Evolutionary conservation across 2,113 vertebrate species (phyloP).

Genomic region (Turdus rufiventris): DNA sequence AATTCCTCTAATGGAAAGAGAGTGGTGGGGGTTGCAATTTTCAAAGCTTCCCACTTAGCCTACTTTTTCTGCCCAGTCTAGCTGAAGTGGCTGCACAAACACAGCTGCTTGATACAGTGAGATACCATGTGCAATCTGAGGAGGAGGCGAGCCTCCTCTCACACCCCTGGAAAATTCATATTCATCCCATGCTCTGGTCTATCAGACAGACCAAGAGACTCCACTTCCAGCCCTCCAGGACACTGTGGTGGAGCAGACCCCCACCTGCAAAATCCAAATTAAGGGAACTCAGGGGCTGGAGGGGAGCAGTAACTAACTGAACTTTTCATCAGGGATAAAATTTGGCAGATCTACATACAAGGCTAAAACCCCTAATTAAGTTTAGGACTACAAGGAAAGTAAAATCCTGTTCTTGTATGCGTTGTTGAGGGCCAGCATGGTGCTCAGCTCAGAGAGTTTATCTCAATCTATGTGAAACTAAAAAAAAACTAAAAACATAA

Average conservation of each 20-base stretch:
- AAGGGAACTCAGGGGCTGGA: background rate
- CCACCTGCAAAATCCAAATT: fast-evolving
- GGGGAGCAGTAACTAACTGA: background rate
- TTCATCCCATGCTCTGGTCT: no score
- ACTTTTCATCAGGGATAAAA: background rate
- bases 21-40: background rate
- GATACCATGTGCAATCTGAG: fast-evolving
- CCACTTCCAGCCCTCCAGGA: background rate
- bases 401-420: background rate
- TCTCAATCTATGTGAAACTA: background rate
- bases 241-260: fast-evolving
- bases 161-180: background rate
- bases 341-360: background rate
- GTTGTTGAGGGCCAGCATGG: fast-evolving
- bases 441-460: background rate
- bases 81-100: background rate
- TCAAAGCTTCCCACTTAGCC: background rate
- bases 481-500: fast-evolving
- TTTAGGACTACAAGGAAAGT: background rate
- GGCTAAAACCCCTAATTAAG: background rate
- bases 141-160: background rate
- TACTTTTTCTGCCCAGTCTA: background rate
- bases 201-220: fast-evolving
- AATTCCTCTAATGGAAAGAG: background rate
- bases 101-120: background rate